A percentile compares a stretch with the other conserved stretches of the same genome.
phyloP scores from a whole-genome alignment of 1,140 invertebrate species.

The Campodea augens region DNA sequence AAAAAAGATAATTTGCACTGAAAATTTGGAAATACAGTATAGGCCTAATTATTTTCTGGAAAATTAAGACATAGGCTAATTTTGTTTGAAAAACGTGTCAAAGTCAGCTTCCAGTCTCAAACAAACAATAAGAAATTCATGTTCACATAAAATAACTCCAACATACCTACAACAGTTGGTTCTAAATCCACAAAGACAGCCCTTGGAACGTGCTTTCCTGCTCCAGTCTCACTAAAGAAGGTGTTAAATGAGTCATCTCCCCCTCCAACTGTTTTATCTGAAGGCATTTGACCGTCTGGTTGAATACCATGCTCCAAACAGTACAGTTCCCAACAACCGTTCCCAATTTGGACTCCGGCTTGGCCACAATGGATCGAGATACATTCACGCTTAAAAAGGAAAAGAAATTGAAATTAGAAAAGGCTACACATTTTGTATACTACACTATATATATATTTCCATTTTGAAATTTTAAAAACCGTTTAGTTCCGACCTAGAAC shows the following conservation, averaged over 20 bases:
- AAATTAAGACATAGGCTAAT: neutral
- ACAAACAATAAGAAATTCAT: slow-evolving; percentile 3
- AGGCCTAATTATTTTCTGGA: neutral
- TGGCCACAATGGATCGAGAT: slow-evolving; percentile 46
- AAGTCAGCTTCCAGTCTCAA: no score
- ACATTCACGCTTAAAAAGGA: slow-evolving; percentile 36
- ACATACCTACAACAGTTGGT: slow-evolving; percentile 62
- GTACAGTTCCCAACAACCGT: slow-evolving; percentile 61
- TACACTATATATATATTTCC: no score
- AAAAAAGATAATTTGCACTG: neutral
- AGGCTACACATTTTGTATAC: no score
- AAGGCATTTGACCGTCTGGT: no score
- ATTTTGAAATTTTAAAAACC: no score
- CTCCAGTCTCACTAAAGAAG: slow-evolving; percentile 74
- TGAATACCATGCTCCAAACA: no score
- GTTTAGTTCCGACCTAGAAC: no score
- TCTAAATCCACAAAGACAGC: slow-evolving; percentile 75
- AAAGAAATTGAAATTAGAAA: no score
- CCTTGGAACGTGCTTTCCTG: slow-evolving; percentile 67
- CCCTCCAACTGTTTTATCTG: no score
- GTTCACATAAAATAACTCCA: neutral
- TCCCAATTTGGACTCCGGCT: slow-evolving; percentile 49
- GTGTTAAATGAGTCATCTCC: slow-evolving; percentile 72
- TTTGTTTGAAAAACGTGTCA: slow-evolving; percentile 2
- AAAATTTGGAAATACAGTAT: neutral